Evolutionary conservation across 2,888 invertebrate species (phyloP).

Genomic region (Rhogogaster chlorosoma): DNA sequence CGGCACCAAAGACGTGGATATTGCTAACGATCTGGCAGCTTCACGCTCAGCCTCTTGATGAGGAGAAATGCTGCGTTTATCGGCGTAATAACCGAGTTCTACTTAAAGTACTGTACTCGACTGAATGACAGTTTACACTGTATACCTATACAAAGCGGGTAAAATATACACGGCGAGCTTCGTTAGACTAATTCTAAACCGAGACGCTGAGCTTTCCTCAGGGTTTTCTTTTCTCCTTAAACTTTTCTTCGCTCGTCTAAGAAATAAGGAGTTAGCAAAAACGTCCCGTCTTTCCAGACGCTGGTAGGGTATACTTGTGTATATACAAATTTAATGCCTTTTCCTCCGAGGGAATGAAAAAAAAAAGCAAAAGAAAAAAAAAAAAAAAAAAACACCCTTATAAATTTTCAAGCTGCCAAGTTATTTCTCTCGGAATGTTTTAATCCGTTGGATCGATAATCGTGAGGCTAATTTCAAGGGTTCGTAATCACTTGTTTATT

Average conservation of each 20-base stretch:
- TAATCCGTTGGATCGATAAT: background rate
- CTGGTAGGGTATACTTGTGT: no score
- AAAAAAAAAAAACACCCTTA: background rate
- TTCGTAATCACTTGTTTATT: background rate
- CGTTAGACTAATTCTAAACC: constrained; percentile 21
- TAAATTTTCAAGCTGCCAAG: background rate
- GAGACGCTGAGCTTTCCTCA: background rate
- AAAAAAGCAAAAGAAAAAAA: no score
- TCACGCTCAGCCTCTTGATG: background rate
- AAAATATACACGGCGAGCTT: constrained; percentile 10
- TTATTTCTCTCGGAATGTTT: background rate
- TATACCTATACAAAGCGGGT: background rate
- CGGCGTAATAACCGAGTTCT: constrained; percentile 27
- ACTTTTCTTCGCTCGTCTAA: background rate
- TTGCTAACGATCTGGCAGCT: constrained; percentile 36
- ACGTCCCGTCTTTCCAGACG: background rate
- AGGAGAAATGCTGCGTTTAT: background rate
- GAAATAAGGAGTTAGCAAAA: background rate
- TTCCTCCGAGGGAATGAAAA: background rate
- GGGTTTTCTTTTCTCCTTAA: background rate
- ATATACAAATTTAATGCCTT: background rate
- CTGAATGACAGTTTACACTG: constrained; percentile 31
- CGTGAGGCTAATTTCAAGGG: background rate
- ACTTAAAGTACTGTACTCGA: constrained; percentile 37
- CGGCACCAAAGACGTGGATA: constrained; percentile 41